Evolutionary conservation across 2,888 invertebrate genomes (phyloP), one percentile per base, ranked within the genome.

Genomic region (Dascillus cervinus): DNA sequence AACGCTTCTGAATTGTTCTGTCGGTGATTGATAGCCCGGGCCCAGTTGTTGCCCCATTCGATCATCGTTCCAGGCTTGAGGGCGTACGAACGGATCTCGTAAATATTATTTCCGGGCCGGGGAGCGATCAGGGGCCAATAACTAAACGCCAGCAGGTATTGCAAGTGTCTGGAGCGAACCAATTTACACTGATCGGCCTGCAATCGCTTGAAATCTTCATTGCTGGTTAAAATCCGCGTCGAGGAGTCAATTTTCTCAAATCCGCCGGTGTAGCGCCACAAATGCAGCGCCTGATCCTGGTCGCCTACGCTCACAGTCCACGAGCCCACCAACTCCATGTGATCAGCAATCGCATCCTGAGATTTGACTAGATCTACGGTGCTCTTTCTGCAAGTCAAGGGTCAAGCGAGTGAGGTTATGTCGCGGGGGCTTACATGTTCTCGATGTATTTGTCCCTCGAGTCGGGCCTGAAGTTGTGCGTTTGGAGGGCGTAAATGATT

Each of bases 1-100:
- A 95, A 97, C 1, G 97, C 88, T 62, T 96, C 96, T 56, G 94
- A 84, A 59, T 91, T 88, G 52, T 88, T 81, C 52, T 84, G 80
- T 12, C 97, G 76, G 65, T 82, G 87, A 52, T 87, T 85, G 30
- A 96, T 88, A 3, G 94, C 96, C 52, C 91, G 75, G 1, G 94
- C 94, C 96, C 97, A 98, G 64, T 96, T 95, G 66, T 97, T 97
- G 32, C 95, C 97, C 97, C 97, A 98, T 67, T 97, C 97, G 49
- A 97, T 96, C 96, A 97, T 96, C 1, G 96, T 96, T 27, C 97
- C 97, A 0, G 97, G 96, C 67, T 94, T 94, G 22, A 98, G 70
- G 43, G 90, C 87, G 64, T 85, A 91, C 50, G 83, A 75, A 3
- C 72, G 63, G 55, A 98, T 85, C 71, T 98, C 97, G 58, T 98